Percentiles rank a stretch among this genome's conserved stretches.
Conservation (phyloP, 1,140 invertebrate species). For the Coenobita brevimanus region DNA sequence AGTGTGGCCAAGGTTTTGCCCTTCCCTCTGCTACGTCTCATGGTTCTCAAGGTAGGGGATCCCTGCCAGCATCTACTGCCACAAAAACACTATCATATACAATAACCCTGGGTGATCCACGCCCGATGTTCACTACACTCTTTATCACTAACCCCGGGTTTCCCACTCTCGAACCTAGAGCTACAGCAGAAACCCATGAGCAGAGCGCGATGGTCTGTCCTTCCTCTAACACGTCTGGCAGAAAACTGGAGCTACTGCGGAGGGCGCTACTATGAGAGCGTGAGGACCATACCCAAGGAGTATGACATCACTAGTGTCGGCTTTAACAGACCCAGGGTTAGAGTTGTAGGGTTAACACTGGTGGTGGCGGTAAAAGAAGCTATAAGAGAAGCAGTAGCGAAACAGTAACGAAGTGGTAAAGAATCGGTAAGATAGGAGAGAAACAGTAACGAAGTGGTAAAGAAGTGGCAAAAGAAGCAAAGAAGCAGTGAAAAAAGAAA, state of each 20-base stretch:
- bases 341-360: neutral
- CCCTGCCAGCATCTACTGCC: slow-evolving; percentile 44
- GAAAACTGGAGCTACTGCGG: neutral
- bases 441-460: neutral
- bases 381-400: neutral
- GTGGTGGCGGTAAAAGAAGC: too few species aligned
- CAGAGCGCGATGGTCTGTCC: neutral
- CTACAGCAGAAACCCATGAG: neutral
- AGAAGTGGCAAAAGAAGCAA: neutral
- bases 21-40: neutral
- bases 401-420: neutral
- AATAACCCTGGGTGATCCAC: neutral
- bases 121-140: slow-evolving; percentile 1
- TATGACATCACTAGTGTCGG: slow-evolving; percentile 1
- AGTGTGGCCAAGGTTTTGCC: slow-evolving; percentile 28
- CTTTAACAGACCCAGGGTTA: neutral
- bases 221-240: neutral
- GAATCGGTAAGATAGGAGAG: neutral
- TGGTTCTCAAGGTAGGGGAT: slow-evolving; percentile 66
- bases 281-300: neutral
- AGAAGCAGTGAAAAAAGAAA: too few species aligned
- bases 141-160: slow-evolving; percentile 1
- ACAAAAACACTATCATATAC: too few species aligned
- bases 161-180: neutral
- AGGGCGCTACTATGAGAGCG: neutral